These are phyloP conservation scores for Agonopterix alstromeriana DNA, from an alignment of 2,888 invertebrate genomes.

Conservation along the genomic window DNA sequence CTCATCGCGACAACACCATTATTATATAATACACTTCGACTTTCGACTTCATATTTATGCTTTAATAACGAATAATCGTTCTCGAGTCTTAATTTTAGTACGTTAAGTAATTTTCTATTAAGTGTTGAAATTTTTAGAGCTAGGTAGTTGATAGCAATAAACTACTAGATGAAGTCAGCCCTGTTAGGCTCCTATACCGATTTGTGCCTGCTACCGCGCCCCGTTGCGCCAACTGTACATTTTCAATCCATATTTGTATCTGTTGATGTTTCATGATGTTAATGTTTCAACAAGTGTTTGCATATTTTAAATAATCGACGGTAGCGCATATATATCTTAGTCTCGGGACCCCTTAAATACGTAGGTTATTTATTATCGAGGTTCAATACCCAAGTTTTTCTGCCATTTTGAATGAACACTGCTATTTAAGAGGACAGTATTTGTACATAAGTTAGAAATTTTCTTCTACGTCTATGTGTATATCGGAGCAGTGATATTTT, in stretches of 20 bases:
- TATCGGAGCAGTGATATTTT: constrained; percentile 70
- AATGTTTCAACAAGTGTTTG: constrained; percentile 17
- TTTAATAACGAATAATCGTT: constrained; percentile 15
- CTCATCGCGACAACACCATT: too few species aligned
- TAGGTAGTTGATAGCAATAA: constrained; percentile 61
- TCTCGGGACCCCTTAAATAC: constrained; percentile 33
- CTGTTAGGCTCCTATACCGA: constrained; percentile 41
- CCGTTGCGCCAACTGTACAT: constrained; percentile 21
- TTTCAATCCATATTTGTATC: constrained; percentile 28
- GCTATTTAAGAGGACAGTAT: constrained; percentile 49
- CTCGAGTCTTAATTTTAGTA: constrained; percentile 34
- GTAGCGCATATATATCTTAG: constrained; percentile 29
- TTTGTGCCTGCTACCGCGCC: constrained; percentile 42
- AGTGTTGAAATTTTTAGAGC: constrained; percentile 56
- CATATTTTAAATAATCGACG: constrained; percentile 27
- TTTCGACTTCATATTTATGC: constrained; percentile 24
- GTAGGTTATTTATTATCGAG: constrained; percentile 20
- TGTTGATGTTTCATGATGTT: constrained; percentile 28
- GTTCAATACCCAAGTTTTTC: background rate
- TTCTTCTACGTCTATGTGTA: constrained; percentile 43
- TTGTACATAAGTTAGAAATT: constrained; percentile 55
- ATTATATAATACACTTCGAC: too few species aligned
- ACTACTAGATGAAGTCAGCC: constrained; percentile 31
- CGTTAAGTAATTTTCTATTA: constrained; percentile 47
- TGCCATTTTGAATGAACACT: constrained; percentile 24